These are phyloP conservation scores for Drosophila lowei DNA, from an alignment of 1,140 invertebrate genomes.

Conservation along the genomic window DNA sequence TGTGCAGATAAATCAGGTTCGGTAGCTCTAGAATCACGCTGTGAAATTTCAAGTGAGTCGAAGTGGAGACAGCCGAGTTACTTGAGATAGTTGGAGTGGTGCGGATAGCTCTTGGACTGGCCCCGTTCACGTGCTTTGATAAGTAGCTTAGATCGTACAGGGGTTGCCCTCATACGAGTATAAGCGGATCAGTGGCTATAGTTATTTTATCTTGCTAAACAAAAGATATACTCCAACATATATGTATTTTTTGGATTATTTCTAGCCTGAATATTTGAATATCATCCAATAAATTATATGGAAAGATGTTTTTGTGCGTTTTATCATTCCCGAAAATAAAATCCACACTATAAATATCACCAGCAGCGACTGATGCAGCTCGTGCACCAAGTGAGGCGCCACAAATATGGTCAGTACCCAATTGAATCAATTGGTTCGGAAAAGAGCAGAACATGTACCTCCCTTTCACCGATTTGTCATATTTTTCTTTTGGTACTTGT, in stretches of 20 bases:
- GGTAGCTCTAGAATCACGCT: constrained; percentile 19
- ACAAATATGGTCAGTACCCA: constrained; percentile 26
- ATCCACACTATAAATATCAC: constrained; percentile 25
- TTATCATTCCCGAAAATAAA: constrained; percentile 44
- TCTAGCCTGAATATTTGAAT: constrained; percentile 26
- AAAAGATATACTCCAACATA: background rate
- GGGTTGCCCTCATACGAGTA: background rate
- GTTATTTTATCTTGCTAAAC: background rate
- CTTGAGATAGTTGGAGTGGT: constrained; percentile 18
- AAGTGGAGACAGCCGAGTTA: constrained; percentile 29
- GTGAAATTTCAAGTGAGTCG: constrained; percentile 19
- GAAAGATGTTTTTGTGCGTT: constrained; percentile 31
- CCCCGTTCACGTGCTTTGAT: constrained; percentile 11
- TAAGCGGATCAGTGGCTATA: constrained; percentile 10
- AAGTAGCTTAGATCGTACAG: background rate
- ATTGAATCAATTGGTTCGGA: constrained; percentile 55
- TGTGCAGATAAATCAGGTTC: constrained; percentile 6
- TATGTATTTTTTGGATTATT: constrained; percentile 35
- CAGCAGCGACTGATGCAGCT: constrained; percentile 27
- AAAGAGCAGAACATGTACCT: constrained; percentile 2
- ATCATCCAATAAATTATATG: constrained; percentile 12
- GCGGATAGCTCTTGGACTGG: background rate
- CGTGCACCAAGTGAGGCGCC: constrained; percentile 39
- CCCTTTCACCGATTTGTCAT: constrained; percentile 33
- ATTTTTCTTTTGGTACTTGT: constrained; percentile 19